Evolutionary conservation across 2,888 invertebrate species (phyloP).

Genomic region (Mesorhabditis spiculigera): DNA sequence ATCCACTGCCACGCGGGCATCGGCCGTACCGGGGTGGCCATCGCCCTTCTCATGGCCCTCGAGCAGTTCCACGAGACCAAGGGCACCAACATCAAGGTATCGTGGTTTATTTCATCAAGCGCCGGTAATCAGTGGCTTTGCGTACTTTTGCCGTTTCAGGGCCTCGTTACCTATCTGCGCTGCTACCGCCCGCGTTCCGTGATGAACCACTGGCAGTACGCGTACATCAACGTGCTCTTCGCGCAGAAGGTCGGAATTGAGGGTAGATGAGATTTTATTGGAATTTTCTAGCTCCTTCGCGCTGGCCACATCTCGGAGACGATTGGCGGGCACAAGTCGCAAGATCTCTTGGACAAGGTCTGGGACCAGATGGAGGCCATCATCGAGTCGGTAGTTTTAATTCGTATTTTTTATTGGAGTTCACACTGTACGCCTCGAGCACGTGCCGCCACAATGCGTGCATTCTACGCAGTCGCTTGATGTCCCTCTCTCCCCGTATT

Average conservation of each 20-base stretch:
- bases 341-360: too few relatives aligned
- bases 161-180: constrained; percentile 15
- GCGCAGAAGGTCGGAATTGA: constrained; percentile 13
- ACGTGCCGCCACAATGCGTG: too few relatives aligned
- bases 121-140: neutral
- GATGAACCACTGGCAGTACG: constrained; percentile 25
- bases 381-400: too few relatives aligned
- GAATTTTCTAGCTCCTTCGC: too few relatives aligned
- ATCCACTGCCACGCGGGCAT: constrained; percentile 88
- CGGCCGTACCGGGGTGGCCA: constrained; percentile 90
- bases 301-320: too few relatives aligned
- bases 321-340: too few relatives aligned
- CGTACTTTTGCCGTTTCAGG: neutral
- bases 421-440: too few relatives aligned
- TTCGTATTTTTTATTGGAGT: too few relatives aligned
- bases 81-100: constrained; percentile 36
- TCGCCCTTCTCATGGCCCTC: constrained; percentile 75
- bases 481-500: too few relatives aligned
- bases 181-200: constrained; percentile 18
- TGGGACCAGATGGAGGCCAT: too few relatives aligned
- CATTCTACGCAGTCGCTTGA: too few relatives aligned
- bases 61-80: constrained; percentile 15
- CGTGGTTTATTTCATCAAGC: neutral
- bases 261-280: too few relatives aligned
- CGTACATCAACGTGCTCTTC: constrained; percentile 16